phyloP scores from a whole-genome alignment of 2,113 vertebrate genomes.

The Symphodus melops region DNA sequence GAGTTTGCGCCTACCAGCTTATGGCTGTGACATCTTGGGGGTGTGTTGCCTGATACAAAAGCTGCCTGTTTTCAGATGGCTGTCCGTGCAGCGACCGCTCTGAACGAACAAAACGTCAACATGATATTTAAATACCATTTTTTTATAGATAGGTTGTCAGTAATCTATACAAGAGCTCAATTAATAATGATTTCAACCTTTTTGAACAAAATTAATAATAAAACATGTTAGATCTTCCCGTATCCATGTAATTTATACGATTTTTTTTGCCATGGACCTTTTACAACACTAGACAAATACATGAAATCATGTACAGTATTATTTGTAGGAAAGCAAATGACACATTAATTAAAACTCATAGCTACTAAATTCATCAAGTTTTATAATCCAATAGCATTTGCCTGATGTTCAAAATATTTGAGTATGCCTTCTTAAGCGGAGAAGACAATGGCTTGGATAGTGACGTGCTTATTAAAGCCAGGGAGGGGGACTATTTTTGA shows the following conservation, averaged over 20 bases:
- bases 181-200: not conserved
- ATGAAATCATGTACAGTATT: not conserved
- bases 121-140: constrained; percentile 1
- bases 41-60: constrained; percentile 83
- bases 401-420: too few species aligned
- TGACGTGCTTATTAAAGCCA: too few species aligned
- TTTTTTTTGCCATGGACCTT: not conserved
- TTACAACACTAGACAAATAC: not conserved
- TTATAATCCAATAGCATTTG: not conserved
- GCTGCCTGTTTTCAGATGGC: constrained; percentile 76
- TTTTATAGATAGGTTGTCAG: not conserved
- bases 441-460: too few species aligned
- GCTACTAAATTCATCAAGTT: not conserved
- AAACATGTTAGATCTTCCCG: not conserved
- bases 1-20: constrained; percentile 50
- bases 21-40: constrained; percentile 75
- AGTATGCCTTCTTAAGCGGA: too few species aligned
- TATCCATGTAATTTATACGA: not conserved
- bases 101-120: constrained; percentile 24
- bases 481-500: too few species aligned
- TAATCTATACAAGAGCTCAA: not conserved
- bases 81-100: constrained; percentile 63
- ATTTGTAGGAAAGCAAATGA: not conserved
- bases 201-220: too few species aligned
- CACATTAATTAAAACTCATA: not conserved